A percentile compares a stretch with the other conserved stretches of the same genome.
phyloP scores from a whole-genome alignment of 2,797 vertebrate genomes.

The Sus cebifrons region DNA sequence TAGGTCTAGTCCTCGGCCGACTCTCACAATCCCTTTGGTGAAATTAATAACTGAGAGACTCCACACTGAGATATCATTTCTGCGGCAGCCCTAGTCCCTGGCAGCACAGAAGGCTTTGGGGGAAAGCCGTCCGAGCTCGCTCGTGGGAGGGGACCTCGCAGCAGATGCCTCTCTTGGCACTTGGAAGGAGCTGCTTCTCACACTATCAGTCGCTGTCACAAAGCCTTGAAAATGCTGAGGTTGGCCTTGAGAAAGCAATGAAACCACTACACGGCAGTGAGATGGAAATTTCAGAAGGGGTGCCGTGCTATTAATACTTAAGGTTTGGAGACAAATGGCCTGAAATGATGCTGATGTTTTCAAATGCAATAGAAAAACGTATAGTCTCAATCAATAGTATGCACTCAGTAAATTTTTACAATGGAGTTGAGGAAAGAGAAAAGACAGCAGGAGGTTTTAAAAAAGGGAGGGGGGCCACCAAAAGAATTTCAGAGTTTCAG shows the following conservation, averaged over 20 bases:
- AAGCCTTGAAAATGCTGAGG: constrained; percentile 69
- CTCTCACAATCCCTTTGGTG: constrained; percentile 55
- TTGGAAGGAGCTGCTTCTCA: constrained; percentile 51
- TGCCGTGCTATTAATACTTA: constrained; percentile 8
- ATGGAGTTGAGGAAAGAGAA: background rate
- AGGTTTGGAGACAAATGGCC: constrained; percentile 42
- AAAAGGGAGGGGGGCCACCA: background rate
- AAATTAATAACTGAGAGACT: constrained; percentile 63
- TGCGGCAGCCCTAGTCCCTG: constrained; percentile 22
- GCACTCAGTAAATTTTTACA: background rate
- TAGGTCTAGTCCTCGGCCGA: background rate
- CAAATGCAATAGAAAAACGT: constrained; percentile 9
- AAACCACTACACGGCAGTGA: background rate
- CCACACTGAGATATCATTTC: constrained; percentile 57
- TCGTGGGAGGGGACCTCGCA: background rate
- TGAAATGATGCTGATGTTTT: constrained; percentile 46
- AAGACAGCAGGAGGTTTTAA: background rate
- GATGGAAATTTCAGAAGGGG: constrained; percentile 45
- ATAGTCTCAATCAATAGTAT: background rate
- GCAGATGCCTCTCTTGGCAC: constrained; percentile 65
- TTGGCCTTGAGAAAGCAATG: constrained; percentile 61
- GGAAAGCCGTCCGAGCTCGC: constrained; percentile 21
- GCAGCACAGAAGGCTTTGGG: constrained; percentile 54
- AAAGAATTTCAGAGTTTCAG: background rate
- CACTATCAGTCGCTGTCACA: constrained; percentile 60